Percentiles rank a stretch among this genome's conserved stretches.
Conservation (phyloP, 2,888 invertebrate species). For the Drosophila niveifrons region DNA sequence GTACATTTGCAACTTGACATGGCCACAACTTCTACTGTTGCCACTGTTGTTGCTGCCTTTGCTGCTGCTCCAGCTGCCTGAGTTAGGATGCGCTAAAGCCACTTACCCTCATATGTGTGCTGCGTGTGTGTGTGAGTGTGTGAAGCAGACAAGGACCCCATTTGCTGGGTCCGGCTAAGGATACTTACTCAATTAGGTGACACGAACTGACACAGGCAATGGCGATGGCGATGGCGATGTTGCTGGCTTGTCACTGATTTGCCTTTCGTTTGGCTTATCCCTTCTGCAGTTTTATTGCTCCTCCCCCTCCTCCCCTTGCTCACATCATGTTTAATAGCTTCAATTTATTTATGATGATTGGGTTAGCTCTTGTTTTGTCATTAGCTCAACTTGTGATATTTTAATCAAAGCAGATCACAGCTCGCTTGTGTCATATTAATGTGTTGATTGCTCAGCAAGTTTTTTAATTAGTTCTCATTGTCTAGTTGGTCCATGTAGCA, state of each 20-base stretch:
- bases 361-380: conserved; percentile 27
- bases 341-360: conserved; percentile 59
- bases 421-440: conserved; percentile 1
- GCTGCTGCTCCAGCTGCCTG: conserved; percentile 8
- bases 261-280: conserved; percentile 46
- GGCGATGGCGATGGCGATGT: conserved; percentile 14
- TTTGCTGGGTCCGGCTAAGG: conserved; percentile 38
- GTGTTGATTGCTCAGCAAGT: neutral
- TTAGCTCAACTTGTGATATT: conserved; percentile 18
- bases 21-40: conserved; percentile 54
- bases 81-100: conserved; percentile 52
- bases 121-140: neutral
- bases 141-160: conserved; percentile 12
- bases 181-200: conserved; percentile 76
- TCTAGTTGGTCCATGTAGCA: neutral
- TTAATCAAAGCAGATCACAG: conserved; percentile 14
- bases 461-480: neutral
- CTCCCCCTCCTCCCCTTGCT: neutral
- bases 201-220: conserved; percentile 51
- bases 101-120: conserved; percentile 41
- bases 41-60: conserved; percentile 10
- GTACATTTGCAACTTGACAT: conserved; percentile 77
- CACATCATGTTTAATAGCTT: conserved; percentile 37
- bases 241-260: conserved; percentile 63
- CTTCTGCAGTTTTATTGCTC: conserved; percentile 27